These are phyloP conservation scores for Monopterus albus DNA, from an alignment of 2,113 vertebrate genomes.

Conservation along the genomic window DNA sequence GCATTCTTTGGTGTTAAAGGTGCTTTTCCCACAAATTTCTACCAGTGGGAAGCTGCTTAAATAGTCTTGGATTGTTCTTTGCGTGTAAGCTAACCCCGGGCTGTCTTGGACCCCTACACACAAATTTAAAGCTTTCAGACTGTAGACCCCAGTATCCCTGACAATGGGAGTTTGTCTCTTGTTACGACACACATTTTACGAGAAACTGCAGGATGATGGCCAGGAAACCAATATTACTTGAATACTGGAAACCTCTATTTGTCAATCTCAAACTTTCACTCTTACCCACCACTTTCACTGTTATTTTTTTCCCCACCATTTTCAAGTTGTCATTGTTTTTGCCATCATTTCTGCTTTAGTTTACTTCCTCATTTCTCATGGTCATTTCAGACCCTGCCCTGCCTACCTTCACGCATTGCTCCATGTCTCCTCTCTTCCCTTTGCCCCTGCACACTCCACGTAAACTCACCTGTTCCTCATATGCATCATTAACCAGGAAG, in stretches of 20 bases:
- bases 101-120: conserved; percentile 42
- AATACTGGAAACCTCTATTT: not conserved
- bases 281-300: not conserved
- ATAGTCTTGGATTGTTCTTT: conserved; percentile 42
- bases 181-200: conserved; percentile 12
- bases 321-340: too few species aligned
- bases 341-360: too few species aligned
- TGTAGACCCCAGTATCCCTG: conserved; percentile 35
- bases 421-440: too few species aligned
- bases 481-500: too few species aligned
- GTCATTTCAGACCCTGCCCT: too few species aligned
- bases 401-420: too few species aligned
- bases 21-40: conserved; percentile 68
- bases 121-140: conserved; percentile 36
- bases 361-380: too few species aligned
- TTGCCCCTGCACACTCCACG: too few species aligned
- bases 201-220: not conserved
- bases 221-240: not conserved
- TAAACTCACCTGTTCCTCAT: too few species aligned
- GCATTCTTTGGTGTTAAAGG: conserved; percentile 54
- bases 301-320: not conserved
- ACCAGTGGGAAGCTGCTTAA: conserved; percentile 28
- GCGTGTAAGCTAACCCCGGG: conserved; percentile 54
- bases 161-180: conserved; percentile 45
- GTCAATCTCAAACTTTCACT: not conserved